phyloP scores from a whole-genome alignment of 2,113 vertebrate species.

The Ellobius talpinus region DNA sequence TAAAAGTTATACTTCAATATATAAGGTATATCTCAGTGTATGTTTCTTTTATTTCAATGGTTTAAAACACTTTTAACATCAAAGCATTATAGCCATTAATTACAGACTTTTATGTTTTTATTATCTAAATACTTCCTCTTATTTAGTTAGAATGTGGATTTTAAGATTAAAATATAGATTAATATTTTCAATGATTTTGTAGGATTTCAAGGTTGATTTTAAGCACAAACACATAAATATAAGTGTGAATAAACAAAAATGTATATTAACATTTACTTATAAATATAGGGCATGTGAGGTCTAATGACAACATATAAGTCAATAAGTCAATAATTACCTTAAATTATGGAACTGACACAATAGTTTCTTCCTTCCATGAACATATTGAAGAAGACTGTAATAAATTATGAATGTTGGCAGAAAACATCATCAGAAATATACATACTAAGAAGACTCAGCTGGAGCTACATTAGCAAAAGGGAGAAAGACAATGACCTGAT shows the following conservation, averaged over 20 bases:
- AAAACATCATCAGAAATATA: neutral
- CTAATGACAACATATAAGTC: neutral
- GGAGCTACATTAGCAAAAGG: neutral
- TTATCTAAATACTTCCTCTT: neutral
- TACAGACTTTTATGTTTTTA: neutral
- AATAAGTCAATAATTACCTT: neutral
- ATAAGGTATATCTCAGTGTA: neutral
- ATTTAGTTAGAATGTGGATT: neutral
- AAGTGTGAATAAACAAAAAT: neutral
- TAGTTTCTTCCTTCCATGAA: neutral
- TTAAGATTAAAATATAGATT: conserved; percentile 8
- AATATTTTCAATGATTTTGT: neutral
- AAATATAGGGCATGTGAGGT: neutral
- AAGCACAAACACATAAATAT: neutral
- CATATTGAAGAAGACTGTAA: neutral
- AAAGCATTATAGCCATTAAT: neutral
- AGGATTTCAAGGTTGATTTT: neutral
- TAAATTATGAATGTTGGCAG: neutral
- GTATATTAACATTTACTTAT: neutral
- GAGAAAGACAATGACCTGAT: neutral
- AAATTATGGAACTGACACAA: neutral
- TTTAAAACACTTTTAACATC: neutral
- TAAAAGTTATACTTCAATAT: neutral
- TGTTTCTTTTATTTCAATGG: neutral
- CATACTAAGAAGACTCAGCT: neutral